Evolutionary conservation across 2,888 invertebrate genomes (phyloP).

Genomic region (Drosophila maculinotata): DNA sequence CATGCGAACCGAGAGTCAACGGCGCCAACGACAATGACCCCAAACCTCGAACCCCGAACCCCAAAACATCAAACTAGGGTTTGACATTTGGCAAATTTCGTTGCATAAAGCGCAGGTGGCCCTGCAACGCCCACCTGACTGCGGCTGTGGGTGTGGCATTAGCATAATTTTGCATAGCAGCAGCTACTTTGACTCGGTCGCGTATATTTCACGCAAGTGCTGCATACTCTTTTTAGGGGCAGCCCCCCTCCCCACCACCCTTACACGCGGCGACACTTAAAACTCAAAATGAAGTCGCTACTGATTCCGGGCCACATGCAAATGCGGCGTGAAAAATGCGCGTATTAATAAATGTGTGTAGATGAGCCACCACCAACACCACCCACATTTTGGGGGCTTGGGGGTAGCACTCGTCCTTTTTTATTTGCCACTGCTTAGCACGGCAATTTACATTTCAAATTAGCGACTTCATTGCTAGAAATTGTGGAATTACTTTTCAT

Average conservation of each 20-base stretch:
- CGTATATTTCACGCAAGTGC: slow-evolving; percentile 78
- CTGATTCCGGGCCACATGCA: slow-evolving; percentile 49
- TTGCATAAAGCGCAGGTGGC: slow-evolving; percentile 61
- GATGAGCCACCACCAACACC: slow-evolving; percentile 15
- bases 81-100: slow-evolving; percentile 75
- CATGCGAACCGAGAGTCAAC: slow-evolving; percentile 52
- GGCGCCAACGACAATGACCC: slow-evolving; percentile 6
- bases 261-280: slow-evolving; percentile 66
- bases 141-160: slow-evolving; percentile 56
- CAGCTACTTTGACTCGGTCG: slow-evolving; percentile 51
- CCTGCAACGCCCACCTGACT: slow-evolving; percentile 27
- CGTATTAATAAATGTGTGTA: slow-evolving; percentile 70
- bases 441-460: slow-evolving; percentile 79
- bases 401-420: slow-evolving; percentile 24
- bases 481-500: slow-evolving; percentile 76
- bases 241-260: too few relatives aligned
- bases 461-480: slow-evolving; percentile 79
- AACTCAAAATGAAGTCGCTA: slow-evolving; percentile 78
- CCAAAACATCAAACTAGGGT: slow-evolving; percentile 10
- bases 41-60: neutral
- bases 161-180: slow-evolving; percentile 77
- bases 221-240: slow-evolving; percentile 69
- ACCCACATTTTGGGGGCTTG: too few relatives aligned
- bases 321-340: slow-evolving; percentile 68
- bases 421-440: slow-evolving; percentile 65